Base-by-base conservation (phyloP, 92 coral and sea anemone species). In the Umimayanthus kanabou region DNA sequence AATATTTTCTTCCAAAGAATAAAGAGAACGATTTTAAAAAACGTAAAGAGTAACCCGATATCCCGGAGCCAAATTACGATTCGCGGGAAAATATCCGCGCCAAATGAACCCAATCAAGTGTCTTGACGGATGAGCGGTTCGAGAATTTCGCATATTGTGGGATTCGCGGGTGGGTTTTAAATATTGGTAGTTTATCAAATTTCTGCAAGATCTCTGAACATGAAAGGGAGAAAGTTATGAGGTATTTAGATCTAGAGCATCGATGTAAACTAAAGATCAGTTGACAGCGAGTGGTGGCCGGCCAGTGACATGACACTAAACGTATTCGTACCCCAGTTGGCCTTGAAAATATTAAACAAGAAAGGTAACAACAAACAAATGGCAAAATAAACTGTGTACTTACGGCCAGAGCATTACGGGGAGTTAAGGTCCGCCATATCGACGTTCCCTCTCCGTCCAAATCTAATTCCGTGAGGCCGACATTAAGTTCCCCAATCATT, bases 381-480 rank as follows among this genome's bases (percentile, higher is more conserved):
- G 55, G 55, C 20, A 70, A 39, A 72, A 66, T 45, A 76, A 82
- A 29, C 66, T 78, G 73, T 66, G 4, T 73, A 92, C 98, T 95
- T 92, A 97, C 99, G 85, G 93, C 93, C 22, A 97, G 86, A 25
- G 96, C 97, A 86, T 92, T 95, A 80, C 99, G 92, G 29, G 99
- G 99, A 49, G 96, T 95, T 13, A 97, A 92, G 58, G 97, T 94
- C 75, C 98, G 91, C 99, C 99, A 97, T 50, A 95, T 88, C 37
- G 96, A 83, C 42, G 94, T 93, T 30, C 94, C 97, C 64, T 95
- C 99, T 42, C 96, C 95, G 47, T 97, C 99, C 92, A 97, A 88
- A 80, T 97, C 99, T 84, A 97, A 94, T 73, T 95, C 99, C 37
- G 99, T 88, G 11, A 95, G 92, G 43, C 83, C 88, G 58, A 94